These are phyloP conservation scores for Sphecodes monilicornis DNA, from an alignment of 2,888 invertebrate species.

Conservation along the genomic window DNA sequence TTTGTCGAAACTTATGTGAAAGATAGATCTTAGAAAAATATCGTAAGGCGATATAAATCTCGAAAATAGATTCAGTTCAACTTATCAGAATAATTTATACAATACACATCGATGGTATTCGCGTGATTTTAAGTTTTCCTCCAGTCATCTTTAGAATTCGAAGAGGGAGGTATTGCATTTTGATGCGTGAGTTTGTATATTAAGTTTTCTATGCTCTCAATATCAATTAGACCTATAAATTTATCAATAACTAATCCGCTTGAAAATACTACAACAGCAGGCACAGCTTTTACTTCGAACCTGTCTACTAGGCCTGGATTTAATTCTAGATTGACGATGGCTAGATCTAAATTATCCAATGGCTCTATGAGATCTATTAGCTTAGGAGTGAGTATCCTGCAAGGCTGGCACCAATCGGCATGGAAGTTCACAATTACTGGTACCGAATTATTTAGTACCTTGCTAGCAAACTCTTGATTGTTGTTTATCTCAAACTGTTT, in stretches of 20 bases:
- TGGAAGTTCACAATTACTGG: constrained; percentile 97
- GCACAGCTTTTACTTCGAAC: constrained; percentile 93
- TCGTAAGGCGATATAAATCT: constrained; percentile 3
- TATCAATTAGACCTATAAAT: constrained; percentile 94
- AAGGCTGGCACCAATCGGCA: constrained; percentile 96
- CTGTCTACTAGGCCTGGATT: constrained; percentile 93
- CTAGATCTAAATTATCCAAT: constrained; percentile 90
- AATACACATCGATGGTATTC: not conserved
- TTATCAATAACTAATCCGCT: constrained; percentile 94
- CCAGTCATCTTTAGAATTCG: constrained; percentile 45
- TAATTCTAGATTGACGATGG: constrained; percentile 92
- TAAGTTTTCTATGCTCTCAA: constrained; percentile 91
- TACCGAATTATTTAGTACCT: constrained; percentile 93
- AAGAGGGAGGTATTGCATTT: constrained; percentile 27
- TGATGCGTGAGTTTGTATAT: constrained; percentile 87
- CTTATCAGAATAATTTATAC: constrained; percentile 26
- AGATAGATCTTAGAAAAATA: not conserved
- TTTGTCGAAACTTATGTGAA: not conserved
- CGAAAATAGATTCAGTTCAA: constrained; percentile 14
- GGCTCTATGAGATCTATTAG: constrained; percentile 91
- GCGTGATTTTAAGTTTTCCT: constrained; percentile 28
- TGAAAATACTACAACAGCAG: constrained; percentile 92
- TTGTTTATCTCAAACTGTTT: constrained; percentile 87
- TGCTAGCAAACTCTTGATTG: constrained; percentile 91
- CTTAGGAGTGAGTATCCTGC: constrained; percentile 94